A percentile compares a stretch with the other conserved stretches of the same genome.
phyloP scores from a whole-genome alignment of 1,140 invertebrate species.

The Halictus rubicundus region DNA sequence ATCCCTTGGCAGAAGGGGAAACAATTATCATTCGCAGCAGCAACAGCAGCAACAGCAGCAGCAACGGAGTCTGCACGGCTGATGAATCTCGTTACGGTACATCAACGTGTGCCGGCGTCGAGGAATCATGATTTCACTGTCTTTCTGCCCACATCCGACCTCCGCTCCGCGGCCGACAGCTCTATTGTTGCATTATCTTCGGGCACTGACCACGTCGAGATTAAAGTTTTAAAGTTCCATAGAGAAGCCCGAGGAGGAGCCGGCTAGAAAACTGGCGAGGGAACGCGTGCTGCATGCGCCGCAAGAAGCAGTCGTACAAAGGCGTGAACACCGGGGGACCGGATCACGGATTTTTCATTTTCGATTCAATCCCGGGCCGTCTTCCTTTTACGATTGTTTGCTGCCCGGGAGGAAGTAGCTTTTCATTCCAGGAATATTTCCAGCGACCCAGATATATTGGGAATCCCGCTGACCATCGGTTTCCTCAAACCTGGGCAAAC shows the following conservation, averaged over 20 bases:
- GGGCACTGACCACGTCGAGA: slow-evolving; percentile 64
- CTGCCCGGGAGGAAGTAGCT: too few species aligned
- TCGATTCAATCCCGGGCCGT: slow-evolving; percentile 9
- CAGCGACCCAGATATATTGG: too few species aligned
- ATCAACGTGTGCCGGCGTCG: slow-evolving; percentile 42
- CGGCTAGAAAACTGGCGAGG: slow-evolving; percentile 45
- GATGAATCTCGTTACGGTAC: slow-evolving; percentile 57
- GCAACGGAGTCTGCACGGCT: background rate
- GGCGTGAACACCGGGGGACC: slow-evolving; percentile 44
- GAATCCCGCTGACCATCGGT: too few species aligned
- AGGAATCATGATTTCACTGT: slow-evolving; percentile 55
- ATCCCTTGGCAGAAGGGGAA: background rate
- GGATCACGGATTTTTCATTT: background rate
- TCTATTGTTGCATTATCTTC: slow-evolving; percentile 71
- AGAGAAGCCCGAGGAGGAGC: slow-evolving; percentile 43
- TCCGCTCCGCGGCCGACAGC: slow-evolving; percentile 30
- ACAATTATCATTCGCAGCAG: slow-evolving; percentile 42
- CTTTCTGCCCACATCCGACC: slow-evolving; percentile 40
- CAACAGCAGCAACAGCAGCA: background rate
- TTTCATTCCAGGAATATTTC: background rate
- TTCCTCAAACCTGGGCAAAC: too few species aligned
- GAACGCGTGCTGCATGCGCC: slow-evolving; percentile 40
- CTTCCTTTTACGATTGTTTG: too few species aligned
- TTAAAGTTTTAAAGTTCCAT: slow-evolving; percentile 71
- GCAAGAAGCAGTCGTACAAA: slow-evolving; percentile 16